Conservation (phyloP, 2,888 invertebrate species). For the Drosophila eohydei region DNA sequence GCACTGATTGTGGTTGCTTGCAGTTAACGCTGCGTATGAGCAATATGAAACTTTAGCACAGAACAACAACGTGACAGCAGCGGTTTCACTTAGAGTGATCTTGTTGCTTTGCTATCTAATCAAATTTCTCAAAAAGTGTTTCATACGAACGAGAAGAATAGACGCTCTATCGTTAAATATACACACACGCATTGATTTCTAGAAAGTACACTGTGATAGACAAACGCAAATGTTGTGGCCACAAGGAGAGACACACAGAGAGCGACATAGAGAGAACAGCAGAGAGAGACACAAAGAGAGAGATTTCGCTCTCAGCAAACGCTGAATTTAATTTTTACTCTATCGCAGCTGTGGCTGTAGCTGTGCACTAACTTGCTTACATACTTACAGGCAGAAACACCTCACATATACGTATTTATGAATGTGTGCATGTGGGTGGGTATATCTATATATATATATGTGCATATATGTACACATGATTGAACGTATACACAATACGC, state of each 20-base stretch:
- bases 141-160: conserved; percentile 43
- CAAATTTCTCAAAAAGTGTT: conserved; percentile 46
- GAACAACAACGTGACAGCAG: neutral
- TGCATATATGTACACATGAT: neutral
- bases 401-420: conserved; percentile 1
- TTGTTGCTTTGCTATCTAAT: conserved; percentile 60
- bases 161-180: conserved; percentile 40
- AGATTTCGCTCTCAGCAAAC: conserved; percentile 24
- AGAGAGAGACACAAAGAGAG: conserved; percentile 13
- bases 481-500: conserved; percentile 10
- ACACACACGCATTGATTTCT: conserved; percentile 60
- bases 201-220: conserved; percentile 61
- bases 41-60: conserved; percentile 24
- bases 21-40: conserved; percentile 56
- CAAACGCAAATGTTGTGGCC: conserved; percentile 55
- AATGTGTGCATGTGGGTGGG: conserved; percentile 44
- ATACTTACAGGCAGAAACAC: conserved; percentile 3
- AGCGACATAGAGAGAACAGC: conserved; percentile 1
- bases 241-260: neutral
- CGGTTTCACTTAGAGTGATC: neutral
- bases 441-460: conserved; percentile 23
- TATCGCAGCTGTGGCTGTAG: conserved; percentile 36
- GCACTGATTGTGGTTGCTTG: neutral
- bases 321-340: conserved; percentile 25
- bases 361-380: conserved; percentile 37